Conservation (phyloP, 2,797 vertebrate species). For the Orestias chungarensis region DNA sequence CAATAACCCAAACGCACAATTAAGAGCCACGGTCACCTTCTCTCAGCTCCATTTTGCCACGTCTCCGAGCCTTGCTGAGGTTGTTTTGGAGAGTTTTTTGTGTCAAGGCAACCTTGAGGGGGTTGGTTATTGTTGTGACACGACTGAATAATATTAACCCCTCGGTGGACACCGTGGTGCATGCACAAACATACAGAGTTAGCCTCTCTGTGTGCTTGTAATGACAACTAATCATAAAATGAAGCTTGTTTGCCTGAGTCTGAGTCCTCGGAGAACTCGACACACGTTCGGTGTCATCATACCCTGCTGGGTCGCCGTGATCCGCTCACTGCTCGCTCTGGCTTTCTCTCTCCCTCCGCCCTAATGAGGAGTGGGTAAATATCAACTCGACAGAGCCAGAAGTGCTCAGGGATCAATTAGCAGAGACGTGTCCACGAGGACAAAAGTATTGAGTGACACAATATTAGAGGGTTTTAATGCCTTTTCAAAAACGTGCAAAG, state of each 20-base stretch:
- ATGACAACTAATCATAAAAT: conserved; percentile 52
- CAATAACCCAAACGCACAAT: conserved; percentile 41
- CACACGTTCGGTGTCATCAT: conserved; percentile 42
- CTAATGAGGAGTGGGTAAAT: conserved; percentile 62
- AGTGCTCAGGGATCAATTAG: conserved; percentile 72
- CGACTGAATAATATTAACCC: conserved; percentile 50
- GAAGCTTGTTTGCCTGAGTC: conserved; percentile 24
- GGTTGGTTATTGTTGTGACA: conserved; percentile 37
- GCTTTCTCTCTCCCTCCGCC: not conserved
- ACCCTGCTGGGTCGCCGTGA: conserved; percentile 28
- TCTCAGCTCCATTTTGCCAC: not conserved
- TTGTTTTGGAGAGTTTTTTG: conserved; percentile 45
- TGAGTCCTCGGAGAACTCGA: conserved; percentile 25
- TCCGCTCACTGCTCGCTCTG: conserved; percentile 15
- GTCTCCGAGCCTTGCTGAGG: conserved; percentile 1
- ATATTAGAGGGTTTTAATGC: not conserved
- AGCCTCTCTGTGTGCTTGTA: not conserved
- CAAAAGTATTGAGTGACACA: conserved; percentile 28
- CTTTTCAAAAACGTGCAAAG: conserved; percentile 19
- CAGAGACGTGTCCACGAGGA: conserved; percentile 40
- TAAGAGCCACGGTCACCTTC: conserved; percentile 34
- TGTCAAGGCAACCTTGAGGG: conserved; percentile 62
- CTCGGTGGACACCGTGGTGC: conserved; percentile 1
- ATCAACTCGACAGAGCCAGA: conserved; percentile 58
- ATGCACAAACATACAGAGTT: not conserved